phyloP scores from a whole-genome alignment of 92 coral and sea anemone genomes.

The Porites evermanni region DNA sequence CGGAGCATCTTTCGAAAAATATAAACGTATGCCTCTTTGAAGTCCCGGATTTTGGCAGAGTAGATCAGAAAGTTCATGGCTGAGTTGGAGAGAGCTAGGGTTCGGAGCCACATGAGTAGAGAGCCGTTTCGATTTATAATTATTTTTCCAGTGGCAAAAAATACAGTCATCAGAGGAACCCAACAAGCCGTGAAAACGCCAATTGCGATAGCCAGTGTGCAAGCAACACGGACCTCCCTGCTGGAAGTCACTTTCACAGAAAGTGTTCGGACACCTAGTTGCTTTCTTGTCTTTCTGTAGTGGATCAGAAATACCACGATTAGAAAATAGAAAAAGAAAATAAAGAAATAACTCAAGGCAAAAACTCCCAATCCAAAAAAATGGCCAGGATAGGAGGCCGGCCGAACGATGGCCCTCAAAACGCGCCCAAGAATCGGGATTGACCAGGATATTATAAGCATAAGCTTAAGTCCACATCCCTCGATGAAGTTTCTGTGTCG shows the following conservation, averaged over 20 bases:
- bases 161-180: slow-evolving; percentile 19
- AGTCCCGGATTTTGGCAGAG: not conserved
- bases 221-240: slow-evolving; percentile 31
- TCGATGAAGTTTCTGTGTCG: slow-evolving; percentile 29
- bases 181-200: slow-evolving; percentile 34
- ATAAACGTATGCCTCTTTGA: not conserved
- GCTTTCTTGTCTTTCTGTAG: not conserved
- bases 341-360: not conserved
- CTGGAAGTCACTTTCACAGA: not conserved
- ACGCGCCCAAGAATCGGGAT: slow-evolving; percentile 15
- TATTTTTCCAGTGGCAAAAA: not conserved
- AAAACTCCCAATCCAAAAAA: not conserved
- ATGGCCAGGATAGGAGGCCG: not conserved
- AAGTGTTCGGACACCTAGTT: not conserved
- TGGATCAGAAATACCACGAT: not conserved
- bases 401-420: not conserved
- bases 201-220: slow-evolving; percentile 40
- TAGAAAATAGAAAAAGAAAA: not conserved
- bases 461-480: slow-evolving; percentile 16
- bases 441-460: not conserved
- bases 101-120: slow-evolving; percentile 38
- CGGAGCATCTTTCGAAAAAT: too few species aligned
- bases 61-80: slow-evolving; percentile 7
- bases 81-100: slow-evolving; percentile 25
- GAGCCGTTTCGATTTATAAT: slow-evolving; percentile 10